phyloP scores from a whole-genome alignment of 2,113 vertebrate species.

The Nesoenas mayeri region DNA sequence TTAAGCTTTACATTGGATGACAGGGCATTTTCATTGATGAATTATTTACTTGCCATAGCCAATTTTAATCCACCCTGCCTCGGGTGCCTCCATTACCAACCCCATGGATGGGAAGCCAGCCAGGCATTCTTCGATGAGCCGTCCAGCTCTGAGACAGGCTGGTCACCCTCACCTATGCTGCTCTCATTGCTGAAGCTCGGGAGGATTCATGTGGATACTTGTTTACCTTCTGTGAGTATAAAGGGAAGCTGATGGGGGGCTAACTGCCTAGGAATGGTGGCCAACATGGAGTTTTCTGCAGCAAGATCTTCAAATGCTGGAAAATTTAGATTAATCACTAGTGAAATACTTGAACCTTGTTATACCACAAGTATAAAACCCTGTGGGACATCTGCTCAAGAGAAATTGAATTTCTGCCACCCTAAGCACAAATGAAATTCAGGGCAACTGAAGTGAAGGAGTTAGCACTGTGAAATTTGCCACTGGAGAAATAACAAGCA shows the following conservation, averaged over 20 bases:
- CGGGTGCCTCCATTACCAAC: not conserved
- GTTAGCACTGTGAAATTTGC: not conserved
- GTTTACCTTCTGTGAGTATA: not conserved
- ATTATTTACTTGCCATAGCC: not conserved
- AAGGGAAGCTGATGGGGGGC: not conserved
- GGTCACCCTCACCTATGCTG: not conserved
- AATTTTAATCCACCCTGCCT: not conserved
- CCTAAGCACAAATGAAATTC: not conserved
- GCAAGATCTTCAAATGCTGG: not conserved
- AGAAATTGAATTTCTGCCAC: not conserved
- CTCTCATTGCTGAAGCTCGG: not conserved
- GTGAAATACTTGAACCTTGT: not conserved
- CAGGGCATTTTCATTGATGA: not conserved
- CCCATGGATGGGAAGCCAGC: not conserved
- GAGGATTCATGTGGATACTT: not conserved
- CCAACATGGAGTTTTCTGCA: fast-evolving
- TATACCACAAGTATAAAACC: not conserved
- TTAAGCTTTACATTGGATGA: not conserved
- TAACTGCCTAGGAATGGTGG: not conserved
- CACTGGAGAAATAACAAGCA: not conserved
- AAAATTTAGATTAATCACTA: not conserved
- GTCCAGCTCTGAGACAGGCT: not conserved
- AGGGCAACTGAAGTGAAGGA: not conserved
- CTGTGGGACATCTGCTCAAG: not conserved
- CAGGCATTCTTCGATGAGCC: not conserved